Percentiles rank a stretch among this genome's conserved stretches.
Conservation (phyloP, 2,888 invertebrate species). For the Spialia ferax region DNA sequence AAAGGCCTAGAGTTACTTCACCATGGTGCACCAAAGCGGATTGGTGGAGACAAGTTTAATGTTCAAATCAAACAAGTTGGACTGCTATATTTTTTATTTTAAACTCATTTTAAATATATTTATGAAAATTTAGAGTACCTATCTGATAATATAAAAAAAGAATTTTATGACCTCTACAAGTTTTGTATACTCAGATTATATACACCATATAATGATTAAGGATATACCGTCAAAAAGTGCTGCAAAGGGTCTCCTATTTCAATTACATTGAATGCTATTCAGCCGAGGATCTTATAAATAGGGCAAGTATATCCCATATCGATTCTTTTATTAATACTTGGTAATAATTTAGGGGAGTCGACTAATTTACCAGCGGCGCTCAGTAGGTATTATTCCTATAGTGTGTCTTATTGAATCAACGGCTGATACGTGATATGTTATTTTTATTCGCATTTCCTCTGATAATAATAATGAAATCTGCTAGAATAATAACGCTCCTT, state of each 20-base stretch:
- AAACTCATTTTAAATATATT: no score
- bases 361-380: constrained; percentile 63
- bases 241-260: background rate
- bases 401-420: constrained; percentile 53
- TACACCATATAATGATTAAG: background rate
- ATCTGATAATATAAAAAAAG: no score
- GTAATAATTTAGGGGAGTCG: constrained; percentile 62
- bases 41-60: no score
- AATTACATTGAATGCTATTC: background rate
- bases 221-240: background rate
- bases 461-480: background rate
- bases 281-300: constrained; percentile 32
- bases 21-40: no score
- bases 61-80: no score
- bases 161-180: no score
- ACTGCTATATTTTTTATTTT: no score
- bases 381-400: constrained; percentile 53
- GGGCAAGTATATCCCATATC: constrained; percentile 53
- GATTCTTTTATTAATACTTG: constrained; percentile 64
- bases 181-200: background rate
- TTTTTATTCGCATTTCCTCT: constrained; percentile 20
- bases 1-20: no score
- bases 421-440: constrained; percentile 36
- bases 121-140: no score
- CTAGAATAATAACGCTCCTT: background rate